phyloP scores from a whole-genome alignment of 2,888 invertebrate species.

The Ernsta delagoae region DNA sequence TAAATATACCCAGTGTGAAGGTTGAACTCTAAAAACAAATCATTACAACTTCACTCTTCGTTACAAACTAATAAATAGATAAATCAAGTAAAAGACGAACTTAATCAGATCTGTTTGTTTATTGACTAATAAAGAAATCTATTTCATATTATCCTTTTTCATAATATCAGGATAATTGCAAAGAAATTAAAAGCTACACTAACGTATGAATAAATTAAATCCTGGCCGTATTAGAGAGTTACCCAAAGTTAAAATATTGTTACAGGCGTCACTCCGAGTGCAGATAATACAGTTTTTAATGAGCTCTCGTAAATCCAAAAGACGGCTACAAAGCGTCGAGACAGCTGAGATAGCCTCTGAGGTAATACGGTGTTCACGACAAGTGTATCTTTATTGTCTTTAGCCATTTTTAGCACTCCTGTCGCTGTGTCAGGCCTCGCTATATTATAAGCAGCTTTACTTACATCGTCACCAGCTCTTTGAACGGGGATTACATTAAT shows the following conservation, averaged over 20 bases:
- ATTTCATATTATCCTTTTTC: too few relatives aligned
- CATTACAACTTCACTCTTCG: too few relatives aligned
- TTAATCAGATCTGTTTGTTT: too few relatives aligned
- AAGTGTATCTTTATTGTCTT: slow-evolving; percentile 25
- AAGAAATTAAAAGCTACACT: neutral
- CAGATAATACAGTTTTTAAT: slow-evolving; percentile 35
- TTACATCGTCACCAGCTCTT: neutral
- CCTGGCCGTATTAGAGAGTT: slow-evolving; percentile 1
- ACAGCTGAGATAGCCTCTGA: slow-evolving; percentile 22
- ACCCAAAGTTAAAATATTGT: neutral
- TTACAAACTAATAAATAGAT: too few relatives aligned
- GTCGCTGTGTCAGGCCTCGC: slow-evolving; percentile 1
- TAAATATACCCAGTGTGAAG: too few relatives aligned
- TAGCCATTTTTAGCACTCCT: slow-evolving; percentile 12
- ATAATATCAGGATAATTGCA: neutral
- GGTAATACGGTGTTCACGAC: slow-evolving; percentile 26
- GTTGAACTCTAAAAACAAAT: too few relatives aligned
- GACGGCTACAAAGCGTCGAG: slow-evolving; percentile 28
- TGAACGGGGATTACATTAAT: slow-evolving; percentile 12
- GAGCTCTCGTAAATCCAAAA: slow-evolving; percentile 33
- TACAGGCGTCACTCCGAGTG: slow-evolving; percentile 16
- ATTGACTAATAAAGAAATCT: too few relatives aligned
- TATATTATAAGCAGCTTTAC: neutral
- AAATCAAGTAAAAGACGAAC: too few relatives aligned
- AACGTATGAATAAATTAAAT: neutral